Conservation (phyloP, 2,888 invertebrate genomes). For the Mamestra brassicae region DNA sequence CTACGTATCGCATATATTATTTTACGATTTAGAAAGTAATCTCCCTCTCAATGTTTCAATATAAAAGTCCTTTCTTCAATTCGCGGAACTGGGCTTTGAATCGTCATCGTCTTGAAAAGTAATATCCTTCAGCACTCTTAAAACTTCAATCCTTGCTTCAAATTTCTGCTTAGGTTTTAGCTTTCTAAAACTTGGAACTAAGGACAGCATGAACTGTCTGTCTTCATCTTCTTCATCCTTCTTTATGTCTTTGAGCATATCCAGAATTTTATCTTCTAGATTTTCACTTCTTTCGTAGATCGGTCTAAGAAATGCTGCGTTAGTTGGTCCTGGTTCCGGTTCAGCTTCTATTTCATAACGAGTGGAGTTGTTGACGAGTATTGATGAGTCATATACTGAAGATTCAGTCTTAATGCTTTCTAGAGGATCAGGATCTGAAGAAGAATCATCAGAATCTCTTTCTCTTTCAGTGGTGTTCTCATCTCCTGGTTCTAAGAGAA, state of each 20-base stretch:
- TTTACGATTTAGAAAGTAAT: constrained; percentile 15
- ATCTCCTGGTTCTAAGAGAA: constrained; percentile 68
- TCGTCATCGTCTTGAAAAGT: constrained; percentile 67
- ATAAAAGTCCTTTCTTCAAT: background rate
- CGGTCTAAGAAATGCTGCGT: constrained; percentile 46
- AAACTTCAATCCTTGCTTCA: constrained; percentile 79
- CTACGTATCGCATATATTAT: background rate
- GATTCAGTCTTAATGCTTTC: constrained; percentile 68
- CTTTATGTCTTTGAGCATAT: constrained; percentile 72
- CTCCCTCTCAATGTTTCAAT: background rate
- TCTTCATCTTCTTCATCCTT: constrained; percentile 78
- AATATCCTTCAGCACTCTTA: constrained; percentile 75
- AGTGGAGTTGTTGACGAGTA: constrained; percentile 23
- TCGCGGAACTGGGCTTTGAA: constrained; percentile 16
- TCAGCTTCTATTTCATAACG: constrained; percentile 54
- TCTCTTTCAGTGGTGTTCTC: constrained; percentile 53
- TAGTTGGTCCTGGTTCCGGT: constrained; percentile 18
- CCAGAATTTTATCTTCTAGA: constrained; percentile 72
- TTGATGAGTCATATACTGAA: constrained; percentile 47
- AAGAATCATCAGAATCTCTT: constrained; percentile 60
- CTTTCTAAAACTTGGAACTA: constrained; percentile 78
- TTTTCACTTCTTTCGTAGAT: constrained; percentile 66
- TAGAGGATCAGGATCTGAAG: constrained; percentile 68
- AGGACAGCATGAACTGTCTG: constrained; percentile 78
- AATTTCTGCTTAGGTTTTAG: constrained; percentile 76